Evolutionary conservation across 2,797 vertebrate genomes (phyloP).

Genomic region (Oreochromis grahami): DNA sequence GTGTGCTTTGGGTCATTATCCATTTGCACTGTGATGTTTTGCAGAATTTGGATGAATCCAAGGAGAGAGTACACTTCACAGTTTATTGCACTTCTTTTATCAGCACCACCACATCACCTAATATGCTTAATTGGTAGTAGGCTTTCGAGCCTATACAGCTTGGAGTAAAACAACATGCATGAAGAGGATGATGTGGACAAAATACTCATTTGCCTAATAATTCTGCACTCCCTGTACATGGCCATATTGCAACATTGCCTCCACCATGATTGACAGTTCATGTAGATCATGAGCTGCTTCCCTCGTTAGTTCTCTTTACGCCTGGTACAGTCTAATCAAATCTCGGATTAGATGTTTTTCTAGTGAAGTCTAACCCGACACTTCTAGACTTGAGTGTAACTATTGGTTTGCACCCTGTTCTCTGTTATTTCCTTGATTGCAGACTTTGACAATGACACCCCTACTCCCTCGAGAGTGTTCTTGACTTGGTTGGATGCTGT

Average conservation of each 20-base stretch:
- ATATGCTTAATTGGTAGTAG: no score
- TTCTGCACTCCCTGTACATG: no score
- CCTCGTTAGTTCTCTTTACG: not conserved
- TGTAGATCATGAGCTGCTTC: not conserved
- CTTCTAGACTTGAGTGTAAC: not conserved
- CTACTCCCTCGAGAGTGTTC: not conserved
- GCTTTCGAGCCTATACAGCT: no score
- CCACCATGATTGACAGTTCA: not conserved
- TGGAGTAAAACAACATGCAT: no score
- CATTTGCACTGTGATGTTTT: not conserved
- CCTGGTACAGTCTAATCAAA: not conserved
- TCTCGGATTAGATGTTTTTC: not conserved
- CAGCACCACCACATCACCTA: no score
- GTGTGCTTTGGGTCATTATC: not conserved
- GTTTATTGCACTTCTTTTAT: not conserved
- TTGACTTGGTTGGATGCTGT: not conserved
- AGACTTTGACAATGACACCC: not conserved
- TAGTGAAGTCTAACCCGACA: not conserved
- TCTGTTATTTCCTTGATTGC: not conserved
- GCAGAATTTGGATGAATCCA: not conserved
- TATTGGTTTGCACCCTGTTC: not conserved
- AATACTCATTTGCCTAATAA: no score
- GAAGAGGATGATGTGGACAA: no score
- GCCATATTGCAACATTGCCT: not conserved
- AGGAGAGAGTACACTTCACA: not conserved